These are phyloP conservation scores for Pandemis heparana DNA, from an alignment of 2,888 invertebrate species.

Conservation along the genomic window DNA sequence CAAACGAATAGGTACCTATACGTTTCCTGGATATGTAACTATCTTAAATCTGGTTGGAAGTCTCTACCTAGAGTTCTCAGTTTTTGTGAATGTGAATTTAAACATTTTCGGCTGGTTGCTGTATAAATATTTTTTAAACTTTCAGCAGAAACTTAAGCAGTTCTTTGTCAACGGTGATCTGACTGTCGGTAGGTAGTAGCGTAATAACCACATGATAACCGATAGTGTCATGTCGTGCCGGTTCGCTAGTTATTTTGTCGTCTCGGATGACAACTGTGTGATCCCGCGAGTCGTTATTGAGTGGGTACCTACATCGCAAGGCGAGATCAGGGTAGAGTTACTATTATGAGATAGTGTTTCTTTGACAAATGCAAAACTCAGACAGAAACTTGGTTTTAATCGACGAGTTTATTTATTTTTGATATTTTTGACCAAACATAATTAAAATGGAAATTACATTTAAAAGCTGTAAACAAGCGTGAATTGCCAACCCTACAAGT, in stretches of 20 bases:
- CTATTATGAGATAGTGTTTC: not conserved
- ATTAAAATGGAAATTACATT: not conserved
- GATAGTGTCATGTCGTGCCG: conserved; percentile 33
- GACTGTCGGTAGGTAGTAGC: not conserved
- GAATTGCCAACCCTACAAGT: not conserved
- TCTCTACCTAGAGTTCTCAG: not conserved
- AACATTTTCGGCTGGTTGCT: too few relatives aligned
- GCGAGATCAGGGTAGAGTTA: not conserved
- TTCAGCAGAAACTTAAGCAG: not conserved
- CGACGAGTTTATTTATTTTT: not conserved
- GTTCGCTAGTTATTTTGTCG: conserved; percentile 44
- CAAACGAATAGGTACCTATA: conserved; percentile 32
- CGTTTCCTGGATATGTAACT: conserved; percentile 4
- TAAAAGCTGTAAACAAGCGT: not conserved
- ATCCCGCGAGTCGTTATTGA: conserved; percentile 23
- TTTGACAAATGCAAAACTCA: not conserved
- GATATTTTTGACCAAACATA: not conserved
- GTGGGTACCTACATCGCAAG: not conserved
- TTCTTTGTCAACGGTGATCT: not conserved
- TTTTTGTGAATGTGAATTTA: too few relatives aligned
- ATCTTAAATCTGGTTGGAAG: conserved; percentile 23
- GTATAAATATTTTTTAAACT: not conserved
- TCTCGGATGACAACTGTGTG: conserved; percentile 41
- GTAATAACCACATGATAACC: conserved; percentile 16
- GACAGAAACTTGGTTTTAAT: not conserved